Base-by-base conservation (phyloP, 2,888 invertebrate genomes). In the Hirtodrosophila confusa region DNA sequence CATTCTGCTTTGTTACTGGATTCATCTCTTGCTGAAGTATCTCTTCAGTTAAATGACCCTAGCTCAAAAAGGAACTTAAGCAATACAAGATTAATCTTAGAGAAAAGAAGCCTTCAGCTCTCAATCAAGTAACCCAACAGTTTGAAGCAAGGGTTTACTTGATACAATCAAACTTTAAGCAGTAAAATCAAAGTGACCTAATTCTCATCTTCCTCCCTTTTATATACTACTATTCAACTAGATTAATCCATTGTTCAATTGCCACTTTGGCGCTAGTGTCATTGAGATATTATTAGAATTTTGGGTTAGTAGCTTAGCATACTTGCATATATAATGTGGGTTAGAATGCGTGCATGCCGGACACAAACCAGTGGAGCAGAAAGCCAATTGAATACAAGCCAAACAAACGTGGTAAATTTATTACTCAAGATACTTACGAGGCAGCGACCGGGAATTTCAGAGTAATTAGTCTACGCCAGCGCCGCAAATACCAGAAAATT, bases 371-470 rank as follows among this genome's bases (percentile, higher is more conserved):
- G 56, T 57, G 53, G 6, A 69, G 61, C 54, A 57, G 12, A 39
- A 55, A 68, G 75, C 75, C 75, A 67, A 75, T 75, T 58, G 24
- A 55, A 43, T 44, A 63, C 54, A 75, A 75, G 66, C 58, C 70
- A 74, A 64, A 47, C 55, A 50, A 23, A 43, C 27, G 35, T 33
- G 36, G 8, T 36, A 17, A 17, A 17, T 49, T 37, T 37, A 47
- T 56, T 65, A 69, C 58, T 62, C 31, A 57, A 53, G 35, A 75
- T 75, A 75, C 75, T 75, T 75, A 75, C 75, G 17, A 65, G 71
- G 47, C 63, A 67, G 58, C 62, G 69, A 65, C 31, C 55, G 65
- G 61, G 61, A 50, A 43, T 62, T 44, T 54, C 17, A 39, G 61
- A 56, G 61, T 57, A 51, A 62, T 67, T 41, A 65, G 44, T 62